Evolutionary conservation across 2,797 vertebrate species (phyloP).

Genomic region (Vultur gryphus): DNA sequence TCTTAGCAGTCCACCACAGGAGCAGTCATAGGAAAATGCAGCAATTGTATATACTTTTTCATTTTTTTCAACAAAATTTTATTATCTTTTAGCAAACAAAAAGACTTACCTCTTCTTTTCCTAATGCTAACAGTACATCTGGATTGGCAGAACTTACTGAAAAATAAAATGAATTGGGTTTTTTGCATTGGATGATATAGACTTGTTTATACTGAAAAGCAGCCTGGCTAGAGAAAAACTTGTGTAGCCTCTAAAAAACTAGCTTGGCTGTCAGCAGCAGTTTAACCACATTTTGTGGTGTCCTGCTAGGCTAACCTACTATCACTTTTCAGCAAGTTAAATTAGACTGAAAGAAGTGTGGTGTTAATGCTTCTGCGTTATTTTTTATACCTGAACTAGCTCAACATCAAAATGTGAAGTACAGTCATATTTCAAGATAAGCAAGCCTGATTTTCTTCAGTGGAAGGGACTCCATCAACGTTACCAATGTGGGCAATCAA

Average conservation of each 20-base stretch:
- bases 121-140: slow-evolving; percentile 60
- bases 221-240: neutral
- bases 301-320: neutral
- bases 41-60: neutral
- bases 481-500: neutral
- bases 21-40: neutral
- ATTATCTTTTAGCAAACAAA: neutral
- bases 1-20: neutral
- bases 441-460: neutral
- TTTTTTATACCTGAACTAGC: neutral
- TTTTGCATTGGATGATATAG: neutral
- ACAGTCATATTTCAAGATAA: neutral
- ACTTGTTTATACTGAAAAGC: neutral
- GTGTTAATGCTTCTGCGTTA: neutral
- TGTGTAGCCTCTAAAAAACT: neutral
- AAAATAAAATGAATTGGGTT: slow-evolving; percentile 18
- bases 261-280: neutral
- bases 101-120: slow-evolving; percentile 74
- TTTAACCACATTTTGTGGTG: neutral
- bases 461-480: neutral
- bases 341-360: neutral
- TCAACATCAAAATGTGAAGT: no score
- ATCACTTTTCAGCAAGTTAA: neutral
- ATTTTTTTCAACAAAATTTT: neutral
- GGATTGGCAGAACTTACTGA: slow-evolving; percentile 67